These are phyloP conservation scores for Manis javanica DNA, from an alignment of 2,797 vertebrate species.

Conservation along the genomic window DNA sequence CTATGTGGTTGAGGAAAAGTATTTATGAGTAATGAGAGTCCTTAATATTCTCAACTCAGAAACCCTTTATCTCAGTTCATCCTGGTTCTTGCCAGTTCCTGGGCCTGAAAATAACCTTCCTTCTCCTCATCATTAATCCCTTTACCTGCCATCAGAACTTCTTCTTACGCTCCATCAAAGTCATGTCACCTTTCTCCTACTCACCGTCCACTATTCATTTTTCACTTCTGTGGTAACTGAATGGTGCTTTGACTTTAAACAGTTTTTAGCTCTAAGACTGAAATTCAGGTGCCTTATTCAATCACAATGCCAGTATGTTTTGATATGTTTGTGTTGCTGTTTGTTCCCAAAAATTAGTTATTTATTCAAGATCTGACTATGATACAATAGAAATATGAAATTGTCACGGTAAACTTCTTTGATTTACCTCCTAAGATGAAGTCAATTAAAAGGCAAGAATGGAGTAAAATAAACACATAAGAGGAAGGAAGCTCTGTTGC, in stretches of 20 bases:
- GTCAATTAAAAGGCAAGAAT: conserved; percentile 34
- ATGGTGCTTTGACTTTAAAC: neutral
- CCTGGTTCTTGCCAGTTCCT: neutral
- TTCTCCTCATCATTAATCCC: neutral
- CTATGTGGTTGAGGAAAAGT: neutral
- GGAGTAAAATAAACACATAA: conserved; percentile 48
- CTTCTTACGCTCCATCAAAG: neutral
- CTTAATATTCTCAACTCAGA: neutral
- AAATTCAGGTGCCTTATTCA: neutral
- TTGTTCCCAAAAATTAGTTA: conserved; percentile 66
- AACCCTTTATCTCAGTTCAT: neutral
- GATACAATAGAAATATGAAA: conserved; percentile 24
- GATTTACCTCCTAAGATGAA: conserved; percentile 58
- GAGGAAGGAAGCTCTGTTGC: neutral
- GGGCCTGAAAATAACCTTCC: neutral
- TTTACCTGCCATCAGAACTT: neutral
- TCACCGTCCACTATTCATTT: neutral
- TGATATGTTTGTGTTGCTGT: conserved; percentile 52
- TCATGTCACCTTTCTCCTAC: neutral
- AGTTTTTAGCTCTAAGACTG: conserved; percentile 19
- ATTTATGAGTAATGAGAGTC: neutral
- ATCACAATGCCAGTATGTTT: neutral
- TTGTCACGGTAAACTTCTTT: conserved; percentile 51
- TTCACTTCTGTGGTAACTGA: neutral
- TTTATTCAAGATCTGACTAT: conserved; percentile 64